Base-by-base conservation (phyloP, 2,113 vertebrate species). In the Mastomys coucha region DNA sequence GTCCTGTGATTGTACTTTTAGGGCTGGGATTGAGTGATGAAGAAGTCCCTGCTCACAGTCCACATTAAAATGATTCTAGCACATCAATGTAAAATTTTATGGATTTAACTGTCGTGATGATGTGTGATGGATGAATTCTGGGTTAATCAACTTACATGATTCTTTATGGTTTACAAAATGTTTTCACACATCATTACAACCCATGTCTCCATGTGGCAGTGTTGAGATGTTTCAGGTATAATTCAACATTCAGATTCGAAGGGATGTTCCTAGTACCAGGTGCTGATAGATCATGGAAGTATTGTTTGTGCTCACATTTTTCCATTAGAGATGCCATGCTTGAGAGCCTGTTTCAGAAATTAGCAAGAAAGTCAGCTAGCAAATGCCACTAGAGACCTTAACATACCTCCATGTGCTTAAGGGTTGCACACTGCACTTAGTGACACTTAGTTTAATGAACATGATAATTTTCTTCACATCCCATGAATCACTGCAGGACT, bases 161-260 rank as follows among this genome's bases (percentile, higher is more conserved):
- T 56, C 88, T 96, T 96, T 97, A 78, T 70, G 89, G 26, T 78
- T 95, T 93, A 90, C 77, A 92, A 75, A 95, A 88, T 95, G 76
- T 95, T 96, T 98, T 95, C 90, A 93, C 70, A 73, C 65, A 78
- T 88, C 92, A 65, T 95, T 96, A 78, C 76, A 97, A 78, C 65
- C 60, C 7, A 75, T n/a, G 33, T 88, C 36, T 95, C 69, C 63
- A 80, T 69, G 87, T 93, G 63, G 88, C 95, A 93, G 75, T 24
- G 12, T 58, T 72, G 58, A 36, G 60, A 53, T 36, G 22, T 73
- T 81, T 81, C 60, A 91, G 88, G 93, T 97, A 96, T 76, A 94
- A 88, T 69, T 92, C 65, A 86, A 67, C 22, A 13, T 93, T 93
- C 14, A 16, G 0, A 58, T 53, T 77, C 8, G 14, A 91, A 89